phyloP scores from a whole-genome alignment of 1,140 invertebrate species.

The Mesaphorura yosii region DNA sequence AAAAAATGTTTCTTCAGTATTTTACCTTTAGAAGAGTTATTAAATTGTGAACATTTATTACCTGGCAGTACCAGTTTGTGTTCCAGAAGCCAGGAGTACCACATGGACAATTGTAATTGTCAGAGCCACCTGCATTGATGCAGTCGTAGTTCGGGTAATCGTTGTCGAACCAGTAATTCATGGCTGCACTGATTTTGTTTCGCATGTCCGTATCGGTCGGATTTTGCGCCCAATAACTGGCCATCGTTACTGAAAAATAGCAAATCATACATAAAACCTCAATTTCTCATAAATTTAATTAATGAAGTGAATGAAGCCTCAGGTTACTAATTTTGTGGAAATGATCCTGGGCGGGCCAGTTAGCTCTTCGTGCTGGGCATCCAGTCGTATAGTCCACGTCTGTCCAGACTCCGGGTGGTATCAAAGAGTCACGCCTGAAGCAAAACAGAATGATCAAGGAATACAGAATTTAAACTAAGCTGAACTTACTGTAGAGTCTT shows the following conservation, averaged over 20 bases:
- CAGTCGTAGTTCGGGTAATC: slow-evolving; percentile 6
- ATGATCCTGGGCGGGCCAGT: slow-evolving; percentile 13
- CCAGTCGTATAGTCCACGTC: slow-evolving; percentile 17
- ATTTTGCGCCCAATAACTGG: background rate
- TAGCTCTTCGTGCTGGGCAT: slow-evolving; percentile 12
- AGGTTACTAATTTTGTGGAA: slow-evolving; percentile 9
- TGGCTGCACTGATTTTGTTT: background rate
- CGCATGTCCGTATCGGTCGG: background rate
- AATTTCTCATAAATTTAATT: background rate
- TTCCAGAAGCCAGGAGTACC: slow-evolving; percentile 17
- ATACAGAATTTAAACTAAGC: too few species aligned
- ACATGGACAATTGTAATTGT: slow-evolving; percentile 18
- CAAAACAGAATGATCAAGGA: too few species aligned
- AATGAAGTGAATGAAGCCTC: background rate
- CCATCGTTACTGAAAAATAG: slow-evolving; percentile 11
- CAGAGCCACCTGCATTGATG: slow-evolving; percentile 12
- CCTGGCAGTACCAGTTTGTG: slow-evolving; percentile 18
- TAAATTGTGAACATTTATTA: background rate
- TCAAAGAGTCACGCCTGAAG: too few species aligned
- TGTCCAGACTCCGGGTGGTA: too few species aligned
- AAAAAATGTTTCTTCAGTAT: background rate
- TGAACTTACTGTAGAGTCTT: too few species aligned
- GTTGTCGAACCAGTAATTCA: slow-evolving; percentile 9
- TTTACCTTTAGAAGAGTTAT: background rate
- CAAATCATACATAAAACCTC: too few species aligned